Base-by-base conservation (phyloP, 2,888 invertebrate genomes). In the Cantharis rufa region DNA sequence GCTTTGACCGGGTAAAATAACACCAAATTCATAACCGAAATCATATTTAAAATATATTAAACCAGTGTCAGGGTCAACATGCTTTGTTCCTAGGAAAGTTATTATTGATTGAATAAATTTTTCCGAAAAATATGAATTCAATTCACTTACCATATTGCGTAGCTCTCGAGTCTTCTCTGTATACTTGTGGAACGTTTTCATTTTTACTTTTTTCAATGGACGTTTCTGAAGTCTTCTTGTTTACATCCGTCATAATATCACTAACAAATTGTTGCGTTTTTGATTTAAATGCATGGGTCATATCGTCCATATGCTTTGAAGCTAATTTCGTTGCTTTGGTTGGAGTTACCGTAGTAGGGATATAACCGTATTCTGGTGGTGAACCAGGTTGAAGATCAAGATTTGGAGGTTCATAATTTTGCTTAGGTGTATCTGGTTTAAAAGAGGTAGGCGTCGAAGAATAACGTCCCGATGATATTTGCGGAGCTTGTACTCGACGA, bases 21-120 rank as follows among this genome's bases (percentile, higher is more conserved):
- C 91, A 78, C 94, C 94, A 85, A 94, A 94, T 87, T 94, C 94
- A 87, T 94, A 94, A 82, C 94, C 94, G 85, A 94, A 94, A 89
- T 94, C 94, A 86, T 94, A 94, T 89, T 94, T 94, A 90, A 94
- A 94, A 89, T 94, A 94, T 84, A 94, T 93, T 78, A 94, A 89
- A 82, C 94, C 94, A 70, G 93, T 93, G 84, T 93, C 92, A 81
- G 93, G 93, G 86, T 94, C 94, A 85, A 93, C 92, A 87, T 93
- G 93, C 88, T 94, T 94, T 81, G 93, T 93, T 87, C 94, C 94
- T 94, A 76, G 63, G 66, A 24, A 72, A 77, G 72, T 62, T 7
- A 48, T 15, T 68, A 62, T 28, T 16, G 27, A 21, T 63, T 64
- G 27, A 32, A 64, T 24, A 69, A 74, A 69, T 63, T 15, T 48